A percentile compares a stretch with the other conserved stretches of the same genome.
phyloP scores from a whole-genome alignment of 2,797 vertebrate genomes.

The Mergus octosetaceus region DNA sequence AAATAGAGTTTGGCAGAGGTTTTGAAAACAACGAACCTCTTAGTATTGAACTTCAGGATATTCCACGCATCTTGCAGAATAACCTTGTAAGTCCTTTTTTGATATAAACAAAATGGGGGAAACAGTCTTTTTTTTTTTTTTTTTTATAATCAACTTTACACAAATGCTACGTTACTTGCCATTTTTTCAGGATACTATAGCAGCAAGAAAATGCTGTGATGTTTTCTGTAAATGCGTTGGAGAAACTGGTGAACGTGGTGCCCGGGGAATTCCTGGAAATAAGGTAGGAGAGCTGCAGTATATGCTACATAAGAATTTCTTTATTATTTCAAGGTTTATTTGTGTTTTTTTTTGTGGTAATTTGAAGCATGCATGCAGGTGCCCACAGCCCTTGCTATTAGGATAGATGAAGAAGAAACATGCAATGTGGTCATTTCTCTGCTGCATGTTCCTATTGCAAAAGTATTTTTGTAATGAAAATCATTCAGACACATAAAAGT shows the following conservation, averaged over 20 bases:
- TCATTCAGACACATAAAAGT: not conserved
- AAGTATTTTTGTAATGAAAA: not conserved
- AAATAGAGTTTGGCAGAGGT: constrained; percentile 90
- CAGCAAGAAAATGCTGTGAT: constrained; percentile 84
- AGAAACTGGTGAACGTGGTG: constrained; percentile 80
- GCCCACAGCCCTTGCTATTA: not conserved
- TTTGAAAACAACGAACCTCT: constrained; percentile 83
- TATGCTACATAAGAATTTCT: not conserved
- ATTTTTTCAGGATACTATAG: constrained; percentile 80
- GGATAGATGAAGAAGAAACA: not conserved
- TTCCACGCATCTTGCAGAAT: constrained; percentile 79
- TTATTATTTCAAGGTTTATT: not conserved
- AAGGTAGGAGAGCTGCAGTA: constrained; percentile 78
- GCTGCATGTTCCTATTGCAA: not conserved
- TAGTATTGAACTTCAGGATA: constrained; percentile 79
- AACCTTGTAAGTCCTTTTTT: constrained; percentile 84
- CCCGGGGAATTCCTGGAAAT: constrained; percentile 71
- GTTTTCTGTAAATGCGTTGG: constrained; percentile 86
- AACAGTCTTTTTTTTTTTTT: not conserved
- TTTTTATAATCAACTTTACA: not conserved
- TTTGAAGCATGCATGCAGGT: not conserved
- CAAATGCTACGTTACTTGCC: not conserved
- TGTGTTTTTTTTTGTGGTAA: not conserved
- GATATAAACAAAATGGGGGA: not conserved
- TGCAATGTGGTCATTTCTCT: not conserved